Base-by-base conservation (phyloP, 2,113 vertebrate species). In the Clarias batrachus region DNA sequence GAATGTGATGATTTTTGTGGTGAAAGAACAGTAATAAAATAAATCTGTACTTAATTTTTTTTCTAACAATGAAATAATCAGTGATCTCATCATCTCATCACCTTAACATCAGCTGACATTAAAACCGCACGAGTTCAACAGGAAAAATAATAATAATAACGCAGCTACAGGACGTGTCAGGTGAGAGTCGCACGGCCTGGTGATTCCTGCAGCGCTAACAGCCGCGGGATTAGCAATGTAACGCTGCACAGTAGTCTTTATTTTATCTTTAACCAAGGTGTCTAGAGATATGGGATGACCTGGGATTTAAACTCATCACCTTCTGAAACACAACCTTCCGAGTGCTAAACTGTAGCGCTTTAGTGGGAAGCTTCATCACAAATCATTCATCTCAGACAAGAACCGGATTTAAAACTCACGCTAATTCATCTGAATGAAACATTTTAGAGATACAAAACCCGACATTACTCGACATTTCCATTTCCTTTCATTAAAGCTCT, bases 381-480 rank as follows among this genome's bases (percentile, higher is more conserved):
- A 76, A 76, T 2, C 52, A 54, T 78, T 78, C 48, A 56, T 25
- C 25, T 54, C 6, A 8, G n/a, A 78, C 25, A 56, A 16, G 23
- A 54, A n/a, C 12, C 6, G 48, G 25, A 56, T 54, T 78, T 78
- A 52, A 19, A 85, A 59, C 70, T 27, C 37, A 10, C 17, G 23
- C n/a, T 30, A 21, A 21, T 85, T 79, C 63, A 76, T 59, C 37
- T 59, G 16, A n/a, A 23, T 8, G 9, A 79, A 85, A 57, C 41
- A 10, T 66, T 79, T 85, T n/a, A 14, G 13, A 62, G 52, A 77
- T 33, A 66, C 60, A 66, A 77, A 54, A 78, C 9, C 27, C 60
- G 52, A 70, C 79, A 52, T 74, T 77, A 57, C 80, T 70, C 48
- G 11, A 83, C 41, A 48, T 71, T 81, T 84, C 30, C 68, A 62